phyloP scores from a whole-genome alignment of 2,113 vertebrate genomes.

The Ctenodactylus gundi region DNA sequence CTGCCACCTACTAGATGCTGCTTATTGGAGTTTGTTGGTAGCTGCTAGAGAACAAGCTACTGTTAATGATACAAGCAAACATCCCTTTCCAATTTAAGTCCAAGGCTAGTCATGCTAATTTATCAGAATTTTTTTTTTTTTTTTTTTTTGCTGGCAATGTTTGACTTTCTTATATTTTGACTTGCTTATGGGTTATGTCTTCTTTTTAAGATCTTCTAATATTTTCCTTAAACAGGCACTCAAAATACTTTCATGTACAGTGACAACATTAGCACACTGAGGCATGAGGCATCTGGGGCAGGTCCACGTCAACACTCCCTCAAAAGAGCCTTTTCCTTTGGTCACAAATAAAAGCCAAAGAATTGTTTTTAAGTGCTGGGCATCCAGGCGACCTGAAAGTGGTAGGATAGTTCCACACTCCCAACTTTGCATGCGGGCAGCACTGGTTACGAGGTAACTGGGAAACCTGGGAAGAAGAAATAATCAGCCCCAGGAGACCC shows the following conservation, averaged over 20 bases:
- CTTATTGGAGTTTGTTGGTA: conserved; percentile 6
- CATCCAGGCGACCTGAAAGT: too few species aligned
- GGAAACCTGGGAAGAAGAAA: too few species aligned
- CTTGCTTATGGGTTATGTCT: conserved; percentile 8
- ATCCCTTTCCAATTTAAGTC: not conserved
- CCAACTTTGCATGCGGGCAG: too few species aligned
- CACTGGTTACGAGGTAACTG: too few species aligned
- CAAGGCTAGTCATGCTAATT: not conserved
- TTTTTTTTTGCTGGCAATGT: not conserved
- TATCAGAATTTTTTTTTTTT: conserved; percentile 17
- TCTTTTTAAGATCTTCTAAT: not conserved
- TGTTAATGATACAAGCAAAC: conserved; percentile 15
- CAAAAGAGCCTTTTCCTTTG: too few species aligned
- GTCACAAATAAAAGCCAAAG: too few species aligned
- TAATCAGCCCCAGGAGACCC: too few species aligned
- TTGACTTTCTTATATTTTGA: not conserved
- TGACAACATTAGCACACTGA: not conserved
- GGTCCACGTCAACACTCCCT: too few species aligned
- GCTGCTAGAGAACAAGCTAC: not conserved
- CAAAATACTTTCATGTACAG: not conserved
- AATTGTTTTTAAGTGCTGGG: too few species aligned
- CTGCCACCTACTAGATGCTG: not conserved
- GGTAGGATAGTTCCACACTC: too few species aligned
- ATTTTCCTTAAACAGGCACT: conserved; percentile 11
- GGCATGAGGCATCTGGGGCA: too few species aligned